Evolutionary conservation across 2,113 vertebrate species (phyloP).

Genomic region (Malurus cyaneus): DNA sequence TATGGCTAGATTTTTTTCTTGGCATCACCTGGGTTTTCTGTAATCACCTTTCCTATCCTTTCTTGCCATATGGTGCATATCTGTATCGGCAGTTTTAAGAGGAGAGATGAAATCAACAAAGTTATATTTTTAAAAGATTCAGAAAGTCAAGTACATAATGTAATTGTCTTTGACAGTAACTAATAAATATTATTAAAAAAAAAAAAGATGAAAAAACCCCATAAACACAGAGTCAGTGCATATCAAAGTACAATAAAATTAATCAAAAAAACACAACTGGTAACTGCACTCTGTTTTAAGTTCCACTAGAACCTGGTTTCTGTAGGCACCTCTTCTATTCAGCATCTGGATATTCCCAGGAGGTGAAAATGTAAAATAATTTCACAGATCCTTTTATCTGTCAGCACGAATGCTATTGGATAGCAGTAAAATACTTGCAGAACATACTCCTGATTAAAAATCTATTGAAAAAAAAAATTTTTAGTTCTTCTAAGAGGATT

Average conservation of each 20-base stretch:
- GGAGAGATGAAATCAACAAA: neutral
- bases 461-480: neutral
- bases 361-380: conserved; percentile 44
- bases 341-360: conserved; percentile 9
- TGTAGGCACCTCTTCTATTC: conserved; percentile 24
- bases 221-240: too few relatives aligned
- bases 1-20: conserved; percentile 37
- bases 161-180: neutral
- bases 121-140: neutral
- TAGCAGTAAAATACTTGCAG: conserved; percentile 26
- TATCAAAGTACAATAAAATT: neutral
- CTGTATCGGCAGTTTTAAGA: neutral
- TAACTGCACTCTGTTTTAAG: neutral
- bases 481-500: neutral
- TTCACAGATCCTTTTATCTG: conserved; percentile 49
- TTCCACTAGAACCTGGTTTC: conserved; percentile 14
- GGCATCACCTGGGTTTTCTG: neutral
- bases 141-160: neutral
- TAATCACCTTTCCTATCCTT: neutral
- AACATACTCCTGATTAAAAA: conserved; percentile 25
- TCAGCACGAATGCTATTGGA: conserved; percentile 24
- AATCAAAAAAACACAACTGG: neutral
- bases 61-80: neutral
- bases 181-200: neutral
- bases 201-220: neutral